phyloP scores from a whole-genome alignment of 2,113 vertebrate genomes.

The Phrynosoma platyrhinos region DNA sequence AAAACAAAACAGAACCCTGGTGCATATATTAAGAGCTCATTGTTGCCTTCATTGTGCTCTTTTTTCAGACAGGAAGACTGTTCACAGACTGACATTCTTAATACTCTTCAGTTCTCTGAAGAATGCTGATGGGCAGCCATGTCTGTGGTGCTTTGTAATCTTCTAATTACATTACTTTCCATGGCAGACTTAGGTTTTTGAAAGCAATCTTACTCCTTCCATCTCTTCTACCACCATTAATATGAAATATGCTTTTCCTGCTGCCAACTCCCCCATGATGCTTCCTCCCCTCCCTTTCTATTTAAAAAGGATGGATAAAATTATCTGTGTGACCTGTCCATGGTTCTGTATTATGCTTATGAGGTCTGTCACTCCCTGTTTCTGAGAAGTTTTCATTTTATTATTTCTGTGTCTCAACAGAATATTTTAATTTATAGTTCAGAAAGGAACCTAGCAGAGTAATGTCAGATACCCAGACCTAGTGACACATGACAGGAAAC shows the following conservation, averaged over 20 bases:
- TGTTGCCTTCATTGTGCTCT: not conserved
- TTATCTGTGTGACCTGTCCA: not conserved
- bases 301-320: not conserved
- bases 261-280: not conserved
- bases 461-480: not conserved
- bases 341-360: not conserved
- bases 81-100: slow-evolving; percentile 7
- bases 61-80: slow-evolving; percentile 24
- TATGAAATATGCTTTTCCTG: not conserved
- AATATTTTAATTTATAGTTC: not conserved
- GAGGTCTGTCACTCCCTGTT: not conserved
- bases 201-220: not conserved
- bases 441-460: too few species aligned
- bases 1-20: not conserved
- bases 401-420: too few species aligned
- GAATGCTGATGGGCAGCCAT: slow-evolving; percentile 9
- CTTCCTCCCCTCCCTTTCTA: too few species aligned
- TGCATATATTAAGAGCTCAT: slow-evolving; percentile 1
- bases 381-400: not conserved
- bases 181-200: not conserved
- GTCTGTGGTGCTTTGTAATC: slow-evolving; percentile 12
- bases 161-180: slow-evolving; percentile 1
- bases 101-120: not conserved
- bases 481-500: not conserved
- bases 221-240: not conserved